Evolutionary conservation across 1,140 invertebrate genomes (phyloP), one percentile per base, ranked within the genome.

Genomic region (Drosophila mayri): DNA sequence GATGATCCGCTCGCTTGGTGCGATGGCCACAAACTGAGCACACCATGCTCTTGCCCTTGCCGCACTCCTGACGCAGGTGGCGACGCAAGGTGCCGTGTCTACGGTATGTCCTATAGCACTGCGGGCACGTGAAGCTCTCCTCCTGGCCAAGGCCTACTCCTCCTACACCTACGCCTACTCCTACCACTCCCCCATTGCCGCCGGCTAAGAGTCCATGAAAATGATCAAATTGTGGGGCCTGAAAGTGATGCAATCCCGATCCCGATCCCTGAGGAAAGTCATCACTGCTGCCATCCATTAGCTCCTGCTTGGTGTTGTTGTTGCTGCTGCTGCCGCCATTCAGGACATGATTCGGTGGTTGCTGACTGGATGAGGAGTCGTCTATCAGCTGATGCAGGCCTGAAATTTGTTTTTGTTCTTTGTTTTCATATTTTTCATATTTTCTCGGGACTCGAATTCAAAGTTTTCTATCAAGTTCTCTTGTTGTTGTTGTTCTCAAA

Each of bases 91-190:
- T 95, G 63, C 94, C 94, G 37, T 93, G 93, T 11, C 94, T 90
- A 59, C 93, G 93, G 88, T 95, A 95, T 28, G 93, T 93, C 66
- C 95, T 94, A 78, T 88, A 93, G 78, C 95, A 95, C 68, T 94
- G 94, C 9, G 94, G 94, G 77, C 95, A 95, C 75, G 92, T 93
- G 88, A 86, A 92, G 47, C 81, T 92, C 40, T 92, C 91, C 71
- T 92, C 91, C 20, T 77, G 74, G 18, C 61, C n/a, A 2, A 35
- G 22, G 11, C 54, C 61, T 30, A 30, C 25, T 10, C 32, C 28
- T 12, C 32, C 38, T 44, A 47, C 46, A 8, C 30, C 47, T 18
- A 35, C 46, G 8, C 30, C 47, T 18, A 35, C 40, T 38, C 43
- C 35, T 20, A 74, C 60, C 20, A n/a, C 44, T 38, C 50, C 60